These are phyloP conservation scores for Sebastes glaucus DNA, from an alignment of 2,797 vertebrate species.

Conservation along the genomic window DNA sequence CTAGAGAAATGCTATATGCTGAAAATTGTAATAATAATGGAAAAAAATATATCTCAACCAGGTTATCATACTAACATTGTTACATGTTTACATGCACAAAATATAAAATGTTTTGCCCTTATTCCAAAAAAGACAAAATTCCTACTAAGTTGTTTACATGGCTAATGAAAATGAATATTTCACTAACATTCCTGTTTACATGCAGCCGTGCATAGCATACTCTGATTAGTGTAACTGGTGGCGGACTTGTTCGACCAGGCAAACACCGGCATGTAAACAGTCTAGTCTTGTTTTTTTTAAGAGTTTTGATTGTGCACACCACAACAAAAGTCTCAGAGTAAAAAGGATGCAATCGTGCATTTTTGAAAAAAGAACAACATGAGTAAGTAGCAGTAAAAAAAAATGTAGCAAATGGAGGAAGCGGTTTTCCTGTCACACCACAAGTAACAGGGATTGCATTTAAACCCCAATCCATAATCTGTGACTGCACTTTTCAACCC, in stretches of 20 bases:
- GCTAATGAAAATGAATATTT: too few species aligned
- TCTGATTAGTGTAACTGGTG: too few species aligned
- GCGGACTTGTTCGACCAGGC: too few species aligned
- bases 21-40: neutral
- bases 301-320: neutral
- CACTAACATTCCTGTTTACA: too few species aligned
- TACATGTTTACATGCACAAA: too few species aligned
- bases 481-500: neutral
- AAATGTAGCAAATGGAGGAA: neutral
- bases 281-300: neutral
- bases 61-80: neutral
- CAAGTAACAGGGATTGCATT: neutral
- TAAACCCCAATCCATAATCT: neutral
- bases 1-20: neutral
- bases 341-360: neutral
- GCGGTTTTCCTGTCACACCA: neutral
- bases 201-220: too few species aligned
- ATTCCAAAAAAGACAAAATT: too few species aligned
- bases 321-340: neutral
- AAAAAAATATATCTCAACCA: neutral
- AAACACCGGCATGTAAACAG: neutral
- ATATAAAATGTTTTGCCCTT: rapidly evolving
- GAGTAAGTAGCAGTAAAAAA: neutral
- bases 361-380: neutral
- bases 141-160: too few species aligned